Base-by-base conservation (phyloP, 2,888 invertebrate species). In the Epinotia nisella region DNA sequence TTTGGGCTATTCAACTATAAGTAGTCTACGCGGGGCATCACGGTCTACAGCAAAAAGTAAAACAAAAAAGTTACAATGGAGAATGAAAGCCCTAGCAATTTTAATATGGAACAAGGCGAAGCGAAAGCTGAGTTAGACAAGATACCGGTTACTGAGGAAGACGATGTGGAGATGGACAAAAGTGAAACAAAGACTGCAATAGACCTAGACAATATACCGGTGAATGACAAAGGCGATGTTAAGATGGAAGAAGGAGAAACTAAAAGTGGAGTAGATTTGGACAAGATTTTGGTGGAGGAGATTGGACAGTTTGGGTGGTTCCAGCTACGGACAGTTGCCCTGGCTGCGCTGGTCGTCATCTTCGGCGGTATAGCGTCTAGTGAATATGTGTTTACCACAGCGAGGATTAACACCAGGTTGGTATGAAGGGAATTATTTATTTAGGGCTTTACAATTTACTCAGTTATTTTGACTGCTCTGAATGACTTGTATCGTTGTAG, bases 361-460 rank as follows among this genome's bases (percentile, higher is more conserved):
- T 94, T 95, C 79, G 92, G 94, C 29, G 94, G 95, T 11, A 91
- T 94, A 67, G 70, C 71, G 24, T 90, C 93, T 35, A 89, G 95
- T 41, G 94, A 94, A 10, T 96, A 94, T 80, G 94, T 95, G 64
- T 96, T 96, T 81, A 95, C 95, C 0, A 94, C 95, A 3, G 94
- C 94, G 74, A 76, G 78, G 62, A 75, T 77, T 13, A 35, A 51
- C 19, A 75, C 77, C 3, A 77, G 78, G 78, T 77, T 39, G 13
- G 76, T 53, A 49, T 39, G 11, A 15, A 29, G 13, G 15, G 9
- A 35, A 35, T 7, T 9, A 9, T 35, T 29, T 29, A 29, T 29
- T 29, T 9, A 24, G 21, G 21, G 21, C 2, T 24, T 24, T 24
- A 2, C 1, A 24, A 24, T 2, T 24, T 29, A 7, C 29, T 7